phyloP scores from a whole-genome alignment of 1,140 invertebrate species.

The Eupeodes corollae region DNA sequence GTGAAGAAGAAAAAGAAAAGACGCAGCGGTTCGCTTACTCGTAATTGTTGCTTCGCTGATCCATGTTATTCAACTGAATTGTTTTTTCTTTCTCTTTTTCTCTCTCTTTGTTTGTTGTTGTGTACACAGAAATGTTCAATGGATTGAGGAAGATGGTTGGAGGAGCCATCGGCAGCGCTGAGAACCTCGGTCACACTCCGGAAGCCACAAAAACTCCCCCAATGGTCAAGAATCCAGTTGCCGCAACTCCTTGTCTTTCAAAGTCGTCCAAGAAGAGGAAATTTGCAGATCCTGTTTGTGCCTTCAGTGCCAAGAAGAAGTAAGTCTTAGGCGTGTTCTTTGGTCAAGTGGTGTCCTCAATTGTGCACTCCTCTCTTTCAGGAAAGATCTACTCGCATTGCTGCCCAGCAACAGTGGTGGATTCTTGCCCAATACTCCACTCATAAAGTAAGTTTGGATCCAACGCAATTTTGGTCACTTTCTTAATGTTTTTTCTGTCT shows the following conservation, averaged over 20 bases:
- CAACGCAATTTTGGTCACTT: neutral
- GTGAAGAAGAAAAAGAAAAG: slow-evolving; percentile 57
- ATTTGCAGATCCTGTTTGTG: slow-evolving; percentile 33
- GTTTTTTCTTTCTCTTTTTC: slow-evolving; percentile 14
- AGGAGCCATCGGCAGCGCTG: slow-evolving; percentile 40
- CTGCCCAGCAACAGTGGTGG: slow-evolving; percentile 6
- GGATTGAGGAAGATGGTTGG: slow-evolving; percentile 65
- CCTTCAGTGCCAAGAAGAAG: slow-evolving; percentile 45
- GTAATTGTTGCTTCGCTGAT: slow-evolving; percentile 38
- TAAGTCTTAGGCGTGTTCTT: slow-evolving; percentile 23
- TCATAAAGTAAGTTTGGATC: slow-evolving; percentile 10
- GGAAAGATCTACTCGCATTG: slow-evolving; percentile 23
- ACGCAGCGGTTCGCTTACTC: slow-evolving; percentile 69
- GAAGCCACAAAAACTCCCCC: slow-evolving; percentile 36
- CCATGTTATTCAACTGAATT: neutral
- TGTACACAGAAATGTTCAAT: slow-evolving; percentile 53
- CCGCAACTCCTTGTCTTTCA: slow-evolving; percentile 39
- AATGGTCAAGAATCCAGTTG: neutral
- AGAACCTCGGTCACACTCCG: slow-evolving; percentile 38
- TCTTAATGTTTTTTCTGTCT: neutral
- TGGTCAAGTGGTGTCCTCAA: no score
- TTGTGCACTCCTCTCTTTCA: slow-evolving; percentile 12
- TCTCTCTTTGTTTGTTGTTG: slow-evolving; percentile 1
- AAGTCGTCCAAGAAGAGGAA: slow-evolving; percentile 53
- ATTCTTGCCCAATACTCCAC: slow-evolving; percentile 7